A percentile compares a stretch with the other conserved stretches of the same genome.
phyloP scores from a whole-genome alignment of 2,888 invertebrate genomes.

The Scrobipalpa atriplicella region DNA sequence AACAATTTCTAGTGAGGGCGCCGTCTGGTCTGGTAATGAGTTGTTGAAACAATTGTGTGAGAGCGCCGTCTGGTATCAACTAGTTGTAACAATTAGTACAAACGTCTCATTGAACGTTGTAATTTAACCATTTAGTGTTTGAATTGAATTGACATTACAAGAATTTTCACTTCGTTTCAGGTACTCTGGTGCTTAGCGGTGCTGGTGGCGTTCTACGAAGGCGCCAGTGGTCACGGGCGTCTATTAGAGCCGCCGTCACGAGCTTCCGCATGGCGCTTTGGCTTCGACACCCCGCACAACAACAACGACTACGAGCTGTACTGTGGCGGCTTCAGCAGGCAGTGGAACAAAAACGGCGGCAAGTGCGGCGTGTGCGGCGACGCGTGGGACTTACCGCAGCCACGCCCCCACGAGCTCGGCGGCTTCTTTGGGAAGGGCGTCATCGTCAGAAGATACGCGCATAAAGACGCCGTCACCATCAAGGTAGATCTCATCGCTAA shows the following conservation, averaged over 20 bases:
- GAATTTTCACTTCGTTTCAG: constrained; percentile 52
- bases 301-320: constrained; percentile 95
- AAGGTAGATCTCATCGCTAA: constrained; percentile 94
- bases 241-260: constrained; percentile 93
- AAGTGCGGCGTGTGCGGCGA: constrained; percentile 95
- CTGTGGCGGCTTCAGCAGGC: constrained; percentile 93
- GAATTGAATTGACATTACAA: too few species aligned
- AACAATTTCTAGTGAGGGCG: too few species aligned
- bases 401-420: constrained; percentile 91
- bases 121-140: too few species aligned
- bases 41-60: too few species aligned
- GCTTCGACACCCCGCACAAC: constrained; percentile 93
- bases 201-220: constrained; percentile 52
- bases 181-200: constrained; percentile 65
- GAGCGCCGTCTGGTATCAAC: too few species aligned
- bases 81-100: too few species aligned
- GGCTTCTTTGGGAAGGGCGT: constrained; percentile 92
- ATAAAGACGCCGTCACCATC: constrained; percentile 86
- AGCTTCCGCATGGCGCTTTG: constrained; percentile 94
- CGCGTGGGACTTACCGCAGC: constrained; percentile 88
- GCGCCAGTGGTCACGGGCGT: constrained; percentile 85
- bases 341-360: constrained; percentile 91
- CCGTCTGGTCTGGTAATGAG: too few species aligned
- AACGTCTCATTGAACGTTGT: too few species aligned
- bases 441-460: constrained; percentile 90